phyloP scores from a whole-genome alignment of 2,888 invertebrate species.

The Erannis defoliaria region DNA sequence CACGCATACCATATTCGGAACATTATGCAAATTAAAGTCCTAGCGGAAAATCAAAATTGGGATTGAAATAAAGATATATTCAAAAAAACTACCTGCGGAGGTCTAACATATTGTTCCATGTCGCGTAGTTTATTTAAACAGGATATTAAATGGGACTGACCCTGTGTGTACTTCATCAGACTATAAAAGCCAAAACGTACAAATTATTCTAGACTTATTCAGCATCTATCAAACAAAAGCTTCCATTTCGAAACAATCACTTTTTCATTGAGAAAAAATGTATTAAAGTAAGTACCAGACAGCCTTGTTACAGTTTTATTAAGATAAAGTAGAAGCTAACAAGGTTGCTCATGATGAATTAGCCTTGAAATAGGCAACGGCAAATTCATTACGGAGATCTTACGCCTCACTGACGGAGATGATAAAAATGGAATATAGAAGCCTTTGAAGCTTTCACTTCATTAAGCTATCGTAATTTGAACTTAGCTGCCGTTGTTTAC shows the following conservation, averaged over 20 bases:
- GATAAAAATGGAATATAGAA: conserved; percentile 22
- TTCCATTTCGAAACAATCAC: neutral
- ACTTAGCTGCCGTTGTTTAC: conserved; percentile 10
- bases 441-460: conserved; percentile 26
- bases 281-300: neutral
- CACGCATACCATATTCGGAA: too few relatives aligned
- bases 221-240: neutral
- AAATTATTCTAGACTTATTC: neutral
- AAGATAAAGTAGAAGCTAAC: conserved; percentile 22
- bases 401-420: conserved; percentile 18
- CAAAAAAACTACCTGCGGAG: too few relatives aligned
- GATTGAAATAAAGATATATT: too few relatives aligned
- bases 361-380: conserved; percentile 26
- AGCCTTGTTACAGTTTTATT: conserved; percentile 17
- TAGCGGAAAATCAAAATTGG: too few relatives aligned
- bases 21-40: too few relatives aligned
- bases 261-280: neutral
- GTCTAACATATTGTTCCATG: too few relatives aligned
- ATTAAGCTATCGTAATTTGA: conserved; percentile 13
- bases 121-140: too few relatives aligned
- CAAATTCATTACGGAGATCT: conserved; percentile 24
- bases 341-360: conserved; percentile 17
- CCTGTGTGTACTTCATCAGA: too few relatives aligned
- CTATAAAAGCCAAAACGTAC: neutral
- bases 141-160: too few relatives aligned